Evolutionary conservation across 2,797 vertebrate genomes (phyloP).

Genomic region (Glossophaga mutica): DNA sequence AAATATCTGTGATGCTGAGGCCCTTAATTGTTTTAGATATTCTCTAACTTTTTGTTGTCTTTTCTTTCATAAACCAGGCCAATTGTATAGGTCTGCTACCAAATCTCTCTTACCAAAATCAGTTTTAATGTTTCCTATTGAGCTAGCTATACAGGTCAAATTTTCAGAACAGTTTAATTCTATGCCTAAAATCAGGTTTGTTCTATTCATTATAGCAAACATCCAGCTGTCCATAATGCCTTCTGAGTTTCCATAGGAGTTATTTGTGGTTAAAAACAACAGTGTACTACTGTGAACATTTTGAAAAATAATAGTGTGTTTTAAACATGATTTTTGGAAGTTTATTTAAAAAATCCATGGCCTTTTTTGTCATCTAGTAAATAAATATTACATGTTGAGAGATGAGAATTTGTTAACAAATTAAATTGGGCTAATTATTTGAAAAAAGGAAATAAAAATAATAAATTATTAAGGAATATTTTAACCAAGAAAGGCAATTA

Average conservation of each 20-base stretch:
- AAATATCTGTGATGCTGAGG: neutral
- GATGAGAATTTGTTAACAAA: neutral
- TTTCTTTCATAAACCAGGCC: neutral
- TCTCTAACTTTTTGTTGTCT: neutral
- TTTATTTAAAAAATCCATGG: neutral
- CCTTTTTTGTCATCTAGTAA: neutral
- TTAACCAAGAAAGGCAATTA: neutral
- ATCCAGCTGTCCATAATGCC: neutral
- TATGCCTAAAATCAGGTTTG: neutral
- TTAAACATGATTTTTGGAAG: neutral
- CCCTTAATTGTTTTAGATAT: neutral
- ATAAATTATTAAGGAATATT: neutral
- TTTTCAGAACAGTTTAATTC: neutral
- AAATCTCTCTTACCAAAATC: neutral
- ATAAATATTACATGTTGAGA: neutral
- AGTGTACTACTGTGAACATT: neutral
- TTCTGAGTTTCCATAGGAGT: neutral
- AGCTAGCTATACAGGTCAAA: neutral
- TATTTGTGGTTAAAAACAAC: neutral
- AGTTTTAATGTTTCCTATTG: neutral
- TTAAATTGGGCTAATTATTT: neutral
- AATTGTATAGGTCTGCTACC: neutral
- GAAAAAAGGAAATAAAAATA: neutral
- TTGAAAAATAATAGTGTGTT: neutral
- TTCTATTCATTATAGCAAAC: neutral